Base-by-base conservation (phyloP, 1,140 invertebrate species). In the Brachionus plicatilis region DNA sequence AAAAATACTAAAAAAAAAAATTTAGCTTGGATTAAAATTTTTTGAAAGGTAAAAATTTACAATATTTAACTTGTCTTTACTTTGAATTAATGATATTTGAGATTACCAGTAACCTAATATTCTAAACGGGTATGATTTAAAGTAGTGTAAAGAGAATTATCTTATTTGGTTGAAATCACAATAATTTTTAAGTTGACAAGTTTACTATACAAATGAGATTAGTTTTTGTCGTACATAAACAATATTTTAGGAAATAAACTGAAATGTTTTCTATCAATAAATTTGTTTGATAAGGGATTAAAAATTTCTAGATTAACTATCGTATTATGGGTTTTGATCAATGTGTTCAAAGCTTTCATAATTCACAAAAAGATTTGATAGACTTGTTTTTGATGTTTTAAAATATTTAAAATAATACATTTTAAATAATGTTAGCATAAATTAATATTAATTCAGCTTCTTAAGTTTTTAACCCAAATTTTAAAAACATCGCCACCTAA, bases 251-350 rank as follows among this genome's bases (percentile, higher is more conserved):
- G 17, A 72, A 72, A 43, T 20, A 41, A 43, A 41, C 45, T 20
- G 17, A 72, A 72, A 72, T 72, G 68, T 72, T 72, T 72, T 20
- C 33, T 72, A 72, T 41, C 68, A 72, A 72, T 41, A 72, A 43
- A 72, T 41, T 17, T 72, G 33, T 72, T 72, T 72, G 68, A 72
- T 43, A 72, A 17, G n/a, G 68, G 68, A 72, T 72, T 72, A 41
- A 72, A 72, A 72, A n/a, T 41, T 33, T 68, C 24, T 68, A 68
- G 66, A 68, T 68, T 68, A 68, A 37, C 66, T n/a, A 68, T 60
- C 20, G 53, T 60, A 60, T 27, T 60, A 9, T 24, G 53, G 53
- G 53, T 60, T 60, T 56, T 60, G 53, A 24, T 60, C 53, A 60
- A 60, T 60, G n/a, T 24, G 17, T 20, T 60, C 53, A 60, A 60